These are phyloP conservation scores for Pseudomyrmex pallidus DNA, from an alignment of 1,140 invertebrate genomes.

Conservation along the genomic window DNA sequence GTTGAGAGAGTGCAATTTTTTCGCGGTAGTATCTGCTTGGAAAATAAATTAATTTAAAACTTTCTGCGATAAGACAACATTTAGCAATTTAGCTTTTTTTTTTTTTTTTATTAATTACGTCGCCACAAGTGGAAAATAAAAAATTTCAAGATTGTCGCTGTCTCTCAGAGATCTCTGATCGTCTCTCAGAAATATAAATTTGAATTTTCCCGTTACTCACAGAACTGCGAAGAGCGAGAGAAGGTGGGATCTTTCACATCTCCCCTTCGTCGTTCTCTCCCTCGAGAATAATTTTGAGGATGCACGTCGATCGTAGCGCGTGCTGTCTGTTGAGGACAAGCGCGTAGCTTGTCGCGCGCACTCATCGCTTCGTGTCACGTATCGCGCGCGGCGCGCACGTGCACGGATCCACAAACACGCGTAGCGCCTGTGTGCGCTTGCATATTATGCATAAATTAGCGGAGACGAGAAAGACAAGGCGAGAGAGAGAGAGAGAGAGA, in stretches of 20 bases:
- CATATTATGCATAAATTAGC: constrained; percentile 69
- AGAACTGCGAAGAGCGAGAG: no score
- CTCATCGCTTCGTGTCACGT: constrained; percentile 63
- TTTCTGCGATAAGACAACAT: no score
- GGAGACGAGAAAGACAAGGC: constrained; percentile 15
- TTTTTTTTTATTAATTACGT: no score
- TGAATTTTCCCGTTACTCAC: no score
- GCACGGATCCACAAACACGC: constrained; percentile 57
- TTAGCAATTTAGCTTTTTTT: no score
- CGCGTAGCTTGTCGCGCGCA: constrained; percentile 43
- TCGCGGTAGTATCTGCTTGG: neutral
- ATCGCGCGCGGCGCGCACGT: constrained; percentile 50
- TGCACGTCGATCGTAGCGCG: constrained; percentile 26
- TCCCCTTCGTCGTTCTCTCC: neutral
- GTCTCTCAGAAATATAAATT: no score
- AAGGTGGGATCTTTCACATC: neutral
- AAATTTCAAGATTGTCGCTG: no score
- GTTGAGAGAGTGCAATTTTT: neutral
- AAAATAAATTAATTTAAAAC: no score
- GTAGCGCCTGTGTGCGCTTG: constrained; percentile 43
- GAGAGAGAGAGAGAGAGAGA: constrained; percentile 24
- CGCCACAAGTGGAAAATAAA: no score
- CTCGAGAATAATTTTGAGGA: constrained; percentile 27
- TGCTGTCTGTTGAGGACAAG: constrained; percentile 45
- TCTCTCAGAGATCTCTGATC: no score